phyloP scores from a whole-genome alignment of 2,888 invertebrate genomes.

The Drosophila lacicola region DNA sequence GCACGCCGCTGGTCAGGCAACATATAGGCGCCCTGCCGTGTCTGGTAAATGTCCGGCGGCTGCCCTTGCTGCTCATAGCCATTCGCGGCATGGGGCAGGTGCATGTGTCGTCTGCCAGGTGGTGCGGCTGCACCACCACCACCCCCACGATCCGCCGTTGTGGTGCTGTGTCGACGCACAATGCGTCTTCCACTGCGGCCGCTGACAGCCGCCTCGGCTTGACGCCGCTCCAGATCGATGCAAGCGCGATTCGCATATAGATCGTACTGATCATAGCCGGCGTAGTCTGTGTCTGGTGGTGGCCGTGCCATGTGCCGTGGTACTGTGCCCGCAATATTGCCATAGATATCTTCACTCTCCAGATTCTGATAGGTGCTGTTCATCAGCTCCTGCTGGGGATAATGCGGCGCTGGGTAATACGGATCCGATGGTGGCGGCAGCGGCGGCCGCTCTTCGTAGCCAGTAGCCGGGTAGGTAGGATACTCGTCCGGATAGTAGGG shows the following conservation, averaged over 20 bases:
- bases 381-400: slow-evolving; percentile 73
- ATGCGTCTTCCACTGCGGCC: slow-evolving; percentile 75
- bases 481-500: slow-evolving; percentile 84
- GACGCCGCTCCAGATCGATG: slow-evolving; percentile 84
- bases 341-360: slow-evolving; percentile 84
- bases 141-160: slow-evolving; percentile 83
- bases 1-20: slow-evolving; percentile 81
- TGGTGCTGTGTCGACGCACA: slow-evolving; percentile 84
- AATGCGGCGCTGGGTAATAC: slow-evolving; percentile 68
- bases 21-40: slow-evolving; percentile 83
- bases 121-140: slow-evolving; percentile 42
- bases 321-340: slow-evolving; percentile 73
- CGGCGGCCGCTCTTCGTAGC: slow-evolving; percentile 74
- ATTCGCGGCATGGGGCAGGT: slow-evolving; percentile 27
- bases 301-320: slow-evolving; percentile 43
- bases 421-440: slow-evolving; percentile 59
- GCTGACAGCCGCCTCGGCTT: slow-evolving; percentile 74
- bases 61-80: slow-evolving; percentile 26
- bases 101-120: slow-evolving; percentile 55
- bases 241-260: slow-evolving; percentile 85
- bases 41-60: slow-evolving; percentile 81
- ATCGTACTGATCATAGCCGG: slow-evolving; percentile 79
- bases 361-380: slow-evolving; percentile 84
- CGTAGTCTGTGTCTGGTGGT: slow-evolving; percentile 60
- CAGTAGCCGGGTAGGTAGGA: slow-evolving; percentile 82